Conservation (phyloP, 2,113 vertebrate genomes). For the Onychorhynchus coronatus region DNA sequence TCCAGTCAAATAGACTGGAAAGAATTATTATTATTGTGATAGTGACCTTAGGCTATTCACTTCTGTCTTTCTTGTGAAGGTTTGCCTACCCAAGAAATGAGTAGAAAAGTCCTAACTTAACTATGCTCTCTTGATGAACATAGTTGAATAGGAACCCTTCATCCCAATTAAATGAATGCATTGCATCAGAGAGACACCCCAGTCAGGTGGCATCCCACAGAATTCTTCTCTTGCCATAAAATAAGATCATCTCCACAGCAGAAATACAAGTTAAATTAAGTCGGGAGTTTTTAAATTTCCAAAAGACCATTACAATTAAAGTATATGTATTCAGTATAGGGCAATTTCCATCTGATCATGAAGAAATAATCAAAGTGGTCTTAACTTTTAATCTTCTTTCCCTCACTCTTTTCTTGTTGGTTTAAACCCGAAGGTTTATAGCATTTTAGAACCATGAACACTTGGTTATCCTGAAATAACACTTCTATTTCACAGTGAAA, state of each 20-base stretch:
- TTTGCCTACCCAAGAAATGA: neutral
- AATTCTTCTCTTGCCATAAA: neutral
- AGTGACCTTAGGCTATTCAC: neutral
- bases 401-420: constrained; percentile 21
- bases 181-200: neutral
- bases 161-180: neutral
- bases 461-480: constrained; percentile 1
- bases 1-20: neutral
- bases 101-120: neutral
- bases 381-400: constrained; percentile 45
- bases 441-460: neutral
- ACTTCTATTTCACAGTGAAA: neutral
- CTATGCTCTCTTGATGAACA: neutral
- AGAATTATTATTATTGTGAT: neutral
- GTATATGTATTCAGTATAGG: constrained; percentile 12
- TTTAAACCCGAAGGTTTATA: constrained; percentile 20
- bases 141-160: neutral
- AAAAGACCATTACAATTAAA: constrained; percentile 27
- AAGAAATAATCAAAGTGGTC: constrained; percentile 61
- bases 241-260: neutral
- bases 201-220: neutral
- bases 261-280: neutral
- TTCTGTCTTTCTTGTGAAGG: neutral
- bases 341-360: constrained; percentile 41
- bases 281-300: constrained; percentile 19